phyloP scores from a whole-genome alignment of 2,888 invertebrate species.

The Heteromurus nitidus region DNA sequence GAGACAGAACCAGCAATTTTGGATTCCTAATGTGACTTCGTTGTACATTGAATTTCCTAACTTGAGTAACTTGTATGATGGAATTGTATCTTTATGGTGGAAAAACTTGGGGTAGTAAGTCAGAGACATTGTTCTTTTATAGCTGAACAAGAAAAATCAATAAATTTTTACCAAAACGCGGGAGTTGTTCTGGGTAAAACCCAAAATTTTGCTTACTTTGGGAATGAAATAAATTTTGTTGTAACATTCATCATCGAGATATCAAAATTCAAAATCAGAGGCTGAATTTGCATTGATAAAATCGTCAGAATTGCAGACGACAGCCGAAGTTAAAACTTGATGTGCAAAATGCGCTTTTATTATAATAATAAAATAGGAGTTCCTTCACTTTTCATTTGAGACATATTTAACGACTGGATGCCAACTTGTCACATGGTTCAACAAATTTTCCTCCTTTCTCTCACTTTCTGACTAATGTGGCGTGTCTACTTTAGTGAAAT shows the following conservation, averaged over 20 bases:
- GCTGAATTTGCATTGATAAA: neutral
- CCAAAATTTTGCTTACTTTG: neutral
- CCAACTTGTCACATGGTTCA: slow-evolving; percentile 33
- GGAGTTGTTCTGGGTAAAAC: neutral
- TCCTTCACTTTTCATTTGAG: neutral
- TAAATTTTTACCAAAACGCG: neutral
- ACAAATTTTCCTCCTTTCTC: neutral
- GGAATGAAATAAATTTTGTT: slow-evolving; percentile 4
- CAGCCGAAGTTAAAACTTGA: too few species aligned
- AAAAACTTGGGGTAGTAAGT: too few species aligned
- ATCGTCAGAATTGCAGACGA: too few species aligned
- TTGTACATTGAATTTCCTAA: slow-evolving; percentile 13
- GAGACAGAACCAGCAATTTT: neutral
- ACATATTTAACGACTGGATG: neutral
- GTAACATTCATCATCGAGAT: neutral
- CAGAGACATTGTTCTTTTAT: neutral
- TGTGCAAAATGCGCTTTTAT: neutral
- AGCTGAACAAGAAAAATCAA: neutral
- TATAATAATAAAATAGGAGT: neutral
- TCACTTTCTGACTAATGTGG: neutral
- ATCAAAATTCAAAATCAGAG: neutral
- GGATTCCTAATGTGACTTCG: slow-evolving; percentile 7
- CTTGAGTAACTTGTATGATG: too few species aligned
- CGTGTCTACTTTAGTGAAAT: too few species aligned
- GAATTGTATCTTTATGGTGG: too few species aligned